Base-by-base conservation (phyloP, 1,140 invertebrate species). In the Bombus consobrinus region DNA sequence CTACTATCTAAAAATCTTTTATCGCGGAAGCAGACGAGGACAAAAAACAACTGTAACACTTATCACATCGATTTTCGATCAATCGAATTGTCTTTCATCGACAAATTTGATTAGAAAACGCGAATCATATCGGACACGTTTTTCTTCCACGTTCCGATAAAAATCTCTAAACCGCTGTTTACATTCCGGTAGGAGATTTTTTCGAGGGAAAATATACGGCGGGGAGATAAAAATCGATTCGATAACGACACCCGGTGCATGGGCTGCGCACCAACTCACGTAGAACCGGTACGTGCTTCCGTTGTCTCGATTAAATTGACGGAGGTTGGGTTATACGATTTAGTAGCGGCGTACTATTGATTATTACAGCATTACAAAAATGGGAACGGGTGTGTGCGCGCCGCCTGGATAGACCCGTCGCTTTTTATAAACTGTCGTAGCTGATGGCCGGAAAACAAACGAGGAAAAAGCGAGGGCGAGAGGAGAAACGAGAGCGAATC, bases 291-390 rank as follows among this genome's bases (percentile, higher is more conserved):
- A 84, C 76, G 83, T 80, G 76, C 76, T 84, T 78, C 59, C 83
- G 83, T 84, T 85, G 76, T 85, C 76, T 85, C 83, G 76, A 73
- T 85, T 80, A 80, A 85, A 85, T 85, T 64, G 68, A 64, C 68
- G 76, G 41, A 64, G 37, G 68, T 22, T 25, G 32, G 28, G 68
- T 85, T 72, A 72, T 37, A 53, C 77, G 83, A 85, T 85, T 85
- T 80, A 85, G 77, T 4, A 53, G 34, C 32, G 41, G 77, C 32
- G 41, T 37, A 71, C 83, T 85, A 85, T 85, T 72, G 83, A 85
- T 85, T 85, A 85, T 85, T 80, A 85, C 68, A 85, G 77, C 77
- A 85, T 85, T 85, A 80, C 82, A 80, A 85, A 85, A 85, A 80
- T 85, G 77, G 32, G 13, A 10, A 22, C 22, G 68, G 12, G 39